Evolutionary conservation across 2,888 invertebrate species (phyloP), one percentile per base, ranked within the genome.

Genomic region (Pseudanteris insignis): DNA sequence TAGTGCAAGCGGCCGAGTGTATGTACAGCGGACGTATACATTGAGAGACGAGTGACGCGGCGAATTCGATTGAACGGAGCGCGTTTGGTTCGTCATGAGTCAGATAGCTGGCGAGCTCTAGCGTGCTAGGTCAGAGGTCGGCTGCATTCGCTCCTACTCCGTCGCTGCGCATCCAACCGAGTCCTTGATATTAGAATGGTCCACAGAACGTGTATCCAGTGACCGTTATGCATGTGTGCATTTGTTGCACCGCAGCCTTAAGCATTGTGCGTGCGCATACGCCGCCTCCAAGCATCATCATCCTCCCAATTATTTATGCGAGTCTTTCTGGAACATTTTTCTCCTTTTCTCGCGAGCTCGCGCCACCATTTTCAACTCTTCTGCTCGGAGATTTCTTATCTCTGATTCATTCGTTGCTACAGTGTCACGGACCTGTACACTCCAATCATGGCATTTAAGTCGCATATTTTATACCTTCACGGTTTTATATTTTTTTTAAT

Each of bases 111-210:
- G 68, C 66, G 69, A 70, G 76, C 75, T 73, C 70, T 70, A 72
- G 73, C 77, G 76, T 77, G 77, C 77, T 70, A 70, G 77, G 77
- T 77, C 77, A 72, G 44, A 66, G 77, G 77, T 76, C 74, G 70
- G 54, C 64, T 73, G 73, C 74, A 73, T 74, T 71, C 71, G 73
- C 75, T 75, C 69, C 71, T 70, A 68, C 71, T 69, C 67, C 64
- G 46, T 65, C 63, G 58, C 66, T 63, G 67, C 53, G 61, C 65
- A 60, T 67, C 67, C 66, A 55, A 67, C 62, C 57, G 64, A 72
- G 75, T 77, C 77, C 77, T 77, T 77, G 77, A 77, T 77, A 78
- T 78, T 77, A 78, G 77, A 78, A 78, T 77, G 77, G 75, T 72
- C 75, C 75, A 70, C 68, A 69, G 72, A 68, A 69, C 68, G 72